These are phyloP conservation scores for Cyanoramphus novaezelandiae DNA, from an alignment of 2,113 vertebrate species.

Conservation along the genomic window DNA sequence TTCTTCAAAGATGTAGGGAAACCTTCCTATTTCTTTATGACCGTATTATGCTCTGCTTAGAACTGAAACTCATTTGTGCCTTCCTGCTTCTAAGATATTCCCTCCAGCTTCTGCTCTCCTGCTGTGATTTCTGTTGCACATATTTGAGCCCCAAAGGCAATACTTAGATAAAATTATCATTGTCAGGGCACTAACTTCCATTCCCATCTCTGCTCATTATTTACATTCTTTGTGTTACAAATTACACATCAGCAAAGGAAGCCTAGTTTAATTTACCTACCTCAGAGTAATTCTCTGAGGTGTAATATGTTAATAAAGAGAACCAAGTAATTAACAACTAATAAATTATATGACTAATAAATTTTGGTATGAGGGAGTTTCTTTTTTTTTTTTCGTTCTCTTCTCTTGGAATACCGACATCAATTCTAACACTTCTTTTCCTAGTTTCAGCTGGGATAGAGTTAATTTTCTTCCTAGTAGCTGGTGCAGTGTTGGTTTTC, in stretches of 20 bases:
- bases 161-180: slow-evolving; percentile 43
- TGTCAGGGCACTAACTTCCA: slow-evolving; percentile 23
- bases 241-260: slow-evolving; percentile 36
- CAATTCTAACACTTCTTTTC: not conserved
- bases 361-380: not conserved
- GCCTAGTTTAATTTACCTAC: slow-evolving; percentile 47
- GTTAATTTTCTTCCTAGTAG: not conserved
- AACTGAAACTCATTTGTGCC: not conserved
- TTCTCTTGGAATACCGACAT: not conserved
- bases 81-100: slow-evolving; percentile 8
- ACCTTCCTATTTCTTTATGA: not conserved
- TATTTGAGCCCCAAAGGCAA: slow-evolving; percentile 32
- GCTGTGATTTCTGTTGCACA: slow-evolving; percentile 15
- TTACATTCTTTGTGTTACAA: slow-evolving; percentile 45
- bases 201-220: slow-evolving; percentile 18
- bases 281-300: slow-evolving; percentile 37
- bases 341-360: slow-evolving; percentile 50
- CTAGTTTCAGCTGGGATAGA: not conserved
- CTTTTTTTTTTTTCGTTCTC: not conserved
- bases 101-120: slow-evolving; percentile 3
- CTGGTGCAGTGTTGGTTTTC: not conserved
- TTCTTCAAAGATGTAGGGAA: not conserved
- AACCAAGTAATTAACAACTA: slow-evolving; percentile 56
- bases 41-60: not conserved
- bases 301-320: slow-evolving; percentile 52